A percentile compares a stretch with the other conserved stretches of the same genome.
These are phyloP conservation scores for Geodia barretti DNA, from an alignment of 37 sponge, comb jelly and placozoan genomes.

Conservation along the genomic window DNA sequence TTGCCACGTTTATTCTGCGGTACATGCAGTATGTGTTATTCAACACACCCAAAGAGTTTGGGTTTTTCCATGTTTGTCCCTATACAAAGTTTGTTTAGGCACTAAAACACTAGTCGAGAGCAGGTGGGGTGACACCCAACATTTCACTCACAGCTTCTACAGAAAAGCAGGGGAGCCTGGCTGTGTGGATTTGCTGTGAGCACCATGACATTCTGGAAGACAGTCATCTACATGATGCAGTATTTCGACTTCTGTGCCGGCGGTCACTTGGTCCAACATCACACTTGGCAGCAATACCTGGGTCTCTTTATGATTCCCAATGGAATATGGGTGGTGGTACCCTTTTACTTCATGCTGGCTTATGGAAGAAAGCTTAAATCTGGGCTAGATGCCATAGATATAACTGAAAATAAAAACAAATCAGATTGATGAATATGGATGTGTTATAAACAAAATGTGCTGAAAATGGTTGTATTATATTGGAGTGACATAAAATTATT, in stretches of 20 bases:
- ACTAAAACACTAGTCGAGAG: too few relatives aligned
- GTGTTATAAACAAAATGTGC: not conserved
- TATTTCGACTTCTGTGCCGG: constrained; percentile 65
- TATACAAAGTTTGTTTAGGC: too few relatives aligned
- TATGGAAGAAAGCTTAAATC: too few relatives aligned
- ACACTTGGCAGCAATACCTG: constrained; percentile 19
- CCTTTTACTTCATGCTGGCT: constrained; percentile 5
- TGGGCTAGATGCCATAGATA: too few relatives aligned
- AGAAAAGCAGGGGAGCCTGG: constrained; percentile 14
- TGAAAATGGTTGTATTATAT: too few relatives aligned
- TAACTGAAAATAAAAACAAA: too few relatives aligned
- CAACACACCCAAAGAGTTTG: too few relatives aligned
- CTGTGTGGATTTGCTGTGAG: constrained; percentile 60
- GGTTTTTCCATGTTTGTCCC: too few relatives aligned
- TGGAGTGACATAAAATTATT: too few relatives aligned
- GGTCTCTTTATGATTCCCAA: constrained; percentile 61
- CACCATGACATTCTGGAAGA: constrained; percentile 83
- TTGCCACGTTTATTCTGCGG: too few relatives aligned
- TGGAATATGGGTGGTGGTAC: constrained; percentile 76
- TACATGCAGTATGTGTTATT: too few relatives aligned
- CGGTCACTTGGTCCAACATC: constrained; percentile 21
- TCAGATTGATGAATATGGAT: not conserved
- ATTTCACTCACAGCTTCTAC: constrained; percentile 44
- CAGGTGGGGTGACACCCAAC: too few relatives aligned
- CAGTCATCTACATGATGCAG: constrained; percentile 71